A percentile compares a stretch with the other conserved stretches of the same genome.
Evolutionary conservation across 2,797 vertebrate genomes (phyloP).

Genomic region (Micropoecilia bifurca): DNA sequence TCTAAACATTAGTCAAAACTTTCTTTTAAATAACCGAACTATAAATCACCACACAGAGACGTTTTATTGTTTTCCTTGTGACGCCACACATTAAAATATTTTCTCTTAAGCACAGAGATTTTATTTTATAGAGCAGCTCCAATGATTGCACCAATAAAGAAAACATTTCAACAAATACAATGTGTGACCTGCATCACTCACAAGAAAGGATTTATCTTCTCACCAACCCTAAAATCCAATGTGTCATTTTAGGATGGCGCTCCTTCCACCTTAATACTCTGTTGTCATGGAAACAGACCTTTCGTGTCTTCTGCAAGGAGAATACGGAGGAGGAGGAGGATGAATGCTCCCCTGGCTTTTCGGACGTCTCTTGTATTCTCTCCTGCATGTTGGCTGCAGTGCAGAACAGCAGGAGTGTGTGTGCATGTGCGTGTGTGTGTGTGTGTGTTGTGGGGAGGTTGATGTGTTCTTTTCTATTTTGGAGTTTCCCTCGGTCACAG

Average conservation of each 20-base stretch:
- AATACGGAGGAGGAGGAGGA: slow-evolving; percentile 60
- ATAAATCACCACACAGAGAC: neutral
- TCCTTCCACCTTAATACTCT: slow-evolving; percentile 77
- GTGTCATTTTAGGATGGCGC: slow-evolving; percentile 75
- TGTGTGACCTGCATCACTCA: slow-evolving; percentile 54
- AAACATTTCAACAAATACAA: slow-evolving; percentile 42
- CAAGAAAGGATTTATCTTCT: slow-evolving; percentile 60
- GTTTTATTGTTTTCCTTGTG: neutral
- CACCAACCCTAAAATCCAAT: slow-evolving; percentile 61
- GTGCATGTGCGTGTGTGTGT: neutral
- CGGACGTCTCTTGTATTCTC: slow-evolving; percentile 61
- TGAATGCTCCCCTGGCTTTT: slow-evolving; percentile 71
- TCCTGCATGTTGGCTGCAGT: slow-evolving; percentile 55
- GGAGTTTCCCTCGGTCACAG: slow-evolving; percentile 29
- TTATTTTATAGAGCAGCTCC: slow-evolving; percentile 5
- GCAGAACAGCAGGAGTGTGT: slow-evolving; percentile 35
- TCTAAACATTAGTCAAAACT: neutral
- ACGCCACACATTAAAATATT: neutral
- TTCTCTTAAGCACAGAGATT: neutral
- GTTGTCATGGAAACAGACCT: slow-evolving; percentile 87
- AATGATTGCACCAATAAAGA: slow-evolving; percentile 11
- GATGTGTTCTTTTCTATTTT: slow-evolving; percentile 29
- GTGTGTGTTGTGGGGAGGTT: neutral
- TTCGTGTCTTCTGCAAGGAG: slow-evolving; percentile 71
- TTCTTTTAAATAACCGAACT: neutral